Base-by-base conservation (phyloP, 2,888 invertebrate species). In the Volucella bombylans region DNA sequence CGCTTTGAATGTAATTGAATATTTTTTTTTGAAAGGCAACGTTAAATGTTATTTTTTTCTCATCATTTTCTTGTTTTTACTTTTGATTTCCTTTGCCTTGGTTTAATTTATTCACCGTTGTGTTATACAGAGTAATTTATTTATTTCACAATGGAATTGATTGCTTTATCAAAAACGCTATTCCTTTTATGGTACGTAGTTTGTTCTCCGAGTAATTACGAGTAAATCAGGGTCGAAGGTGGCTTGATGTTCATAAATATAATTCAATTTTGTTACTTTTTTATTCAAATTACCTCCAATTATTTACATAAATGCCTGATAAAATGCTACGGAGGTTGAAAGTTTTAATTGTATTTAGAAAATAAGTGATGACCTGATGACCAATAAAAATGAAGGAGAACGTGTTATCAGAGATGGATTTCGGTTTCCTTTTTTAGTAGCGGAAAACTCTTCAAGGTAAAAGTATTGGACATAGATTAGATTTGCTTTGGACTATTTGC, bases 1-100 rank as follows among this genome's bases (percentile, higher is more conserved):
- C 67, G 43, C 82, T 71, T 83, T 45, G 54, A 67, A 67, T 80
- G 80, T 83, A 83, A 80, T 83, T 83, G 80, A 79, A 62, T 83
- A 55, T 74, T 64, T 74, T 73, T 59, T 59, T 59, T 49, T 43
- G 47, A 50, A 54, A 47, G 78, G 71, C 57, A n/a, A 41, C 15
- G 64, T 59, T 77, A 61, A 80, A 74, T 80, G 69, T 67, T 83
- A 79, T 80, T 83, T 80, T 69, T 59, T 73, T 73, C 54, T 49
- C 23, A 18, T 11, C 8, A n/a, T 47, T 10, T 38, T 73, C 31
- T 45, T 59, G 12, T 39, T 68, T 39, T 31, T 23, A 4, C 12
- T 23, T 38, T n/a, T n/a, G 31, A 49, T 54, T 71, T 12, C 18
- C 18, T 52, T 41, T 59, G 39, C 39, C 18, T 14, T 23, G 43